Percentiles rank a stretch among this genome's conserved stretches.
phyloP scores from a whole-genome alignment of 2,797 vertebrate species.

The Notolabrus celidotus region DNA sequence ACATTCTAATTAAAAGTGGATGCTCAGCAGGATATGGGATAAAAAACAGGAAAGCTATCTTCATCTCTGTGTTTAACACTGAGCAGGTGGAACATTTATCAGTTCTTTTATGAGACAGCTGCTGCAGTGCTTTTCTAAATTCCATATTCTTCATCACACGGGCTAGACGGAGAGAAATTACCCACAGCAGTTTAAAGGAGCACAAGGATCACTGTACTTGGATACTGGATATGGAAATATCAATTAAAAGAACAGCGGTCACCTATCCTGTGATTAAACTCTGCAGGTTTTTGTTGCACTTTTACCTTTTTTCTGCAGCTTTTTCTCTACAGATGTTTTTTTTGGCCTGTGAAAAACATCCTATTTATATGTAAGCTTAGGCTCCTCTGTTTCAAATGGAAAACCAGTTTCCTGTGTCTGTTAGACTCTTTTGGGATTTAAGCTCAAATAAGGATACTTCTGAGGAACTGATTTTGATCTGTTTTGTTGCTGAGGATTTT shows the following conservation, averaged over 20 bases:
- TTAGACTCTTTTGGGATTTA: not conserved
- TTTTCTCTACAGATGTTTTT: no score
- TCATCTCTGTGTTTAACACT: constrained; percentile 4
- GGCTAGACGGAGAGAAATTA: not conserved
- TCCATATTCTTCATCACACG: not conserved
- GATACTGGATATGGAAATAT: not conserved
- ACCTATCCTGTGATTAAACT: not conserved
- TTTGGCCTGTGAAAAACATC: no score
- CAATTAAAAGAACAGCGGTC: not conserved
- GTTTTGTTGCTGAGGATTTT: not conserved
- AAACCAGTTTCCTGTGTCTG: no score
- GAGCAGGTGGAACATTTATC: constrained; percentile 5
- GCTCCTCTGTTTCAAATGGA: no score
- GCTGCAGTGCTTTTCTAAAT: not conserved
- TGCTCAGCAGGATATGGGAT: not conserved
- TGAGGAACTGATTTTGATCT: not conserved
- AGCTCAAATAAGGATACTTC: not conserved
- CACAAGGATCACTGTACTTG: not conserved
- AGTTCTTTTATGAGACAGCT: not conserved
- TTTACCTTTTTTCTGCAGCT: not conserved
- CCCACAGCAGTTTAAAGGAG: not conserved
- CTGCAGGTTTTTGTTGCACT: not conserved
- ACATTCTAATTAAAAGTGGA: constrained; percentile 1
- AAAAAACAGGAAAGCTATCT: not conserved
- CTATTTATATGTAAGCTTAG: no score